These are phyloP conservation scores for Podarcis raffonei DNA, from an alignment of 2,113 vertebrate genomes.

Conservation along the genomic window DNA sequence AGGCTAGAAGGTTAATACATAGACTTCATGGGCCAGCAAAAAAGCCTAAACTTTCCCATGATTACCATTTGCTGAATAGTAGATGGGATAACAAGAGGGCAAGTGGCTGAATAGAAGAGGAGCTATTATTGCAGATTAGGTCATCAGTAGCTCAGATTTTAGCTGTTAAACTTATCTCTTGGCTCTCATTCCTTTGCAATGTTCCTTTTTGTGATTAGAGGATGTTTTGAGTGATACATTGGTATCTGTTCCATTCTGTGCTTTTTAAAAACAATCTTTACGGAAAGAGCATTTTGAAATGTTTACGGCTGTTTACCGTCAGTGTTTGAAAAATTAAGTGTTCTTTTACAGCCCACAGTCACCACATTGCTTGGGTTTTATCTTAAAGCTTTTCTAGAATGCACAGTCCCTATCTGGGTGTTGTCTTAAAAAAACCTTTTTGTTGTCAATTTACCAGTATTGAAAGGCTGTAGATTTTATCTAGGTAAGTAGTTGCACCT, in stretches of 20 bases:
- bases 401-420: neutral
- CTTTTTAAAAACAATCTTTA: too few relatives aligned
- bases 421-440: too few relatives aligned
- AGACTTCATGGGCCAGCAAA: neutral
- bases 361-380: neutral
- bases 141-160: neutral
- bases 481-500: too few relatives aligned
- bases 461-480: neutral
- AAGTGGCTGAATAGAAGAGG: neutral
- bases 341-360: neutral
- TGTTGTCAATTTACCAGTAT: too few relatives aligned
- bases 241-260: neutral
- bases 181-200: neutral
- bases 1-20: neutral
- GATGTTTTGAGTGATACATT: neutral
- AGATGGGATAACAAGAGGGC: neutral
- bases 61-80: neutral
- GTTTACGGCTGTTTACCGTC: neutral
- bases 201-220: neutral
- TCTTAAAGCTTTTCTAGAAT: neutral
- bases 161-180: neutral
- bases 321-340: neutral
- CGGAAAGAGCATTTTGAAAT: neutral
- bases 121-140: neutral
- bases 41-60: neutral